Evolutionary conservation across 1,140 invertebrate species (phyloP), one percentile per base, ranked within the genome.

Genomic region (Cataglyphis hispanica): DNA sequence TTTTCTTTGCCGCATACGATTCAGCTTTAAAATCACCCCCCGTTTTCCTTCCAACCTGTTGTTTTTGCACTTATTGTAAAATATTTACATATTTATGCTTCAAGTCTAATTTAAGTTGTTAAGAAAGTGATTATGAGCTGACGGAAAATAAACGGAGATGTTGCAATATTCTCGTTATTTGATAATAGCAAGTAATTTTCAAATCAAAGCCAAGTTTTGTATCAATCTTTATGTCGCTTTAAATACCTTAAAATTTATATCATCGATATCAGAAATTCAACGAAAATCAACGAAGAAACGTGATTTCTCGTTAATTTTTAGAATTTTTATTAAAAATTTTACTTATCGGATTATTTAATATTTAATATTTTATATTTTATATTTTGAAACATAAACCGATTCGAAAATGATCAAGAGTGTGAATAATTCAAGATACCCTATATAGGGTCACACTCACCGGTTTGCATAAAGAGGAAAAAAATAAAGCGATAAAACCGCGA

Each of bases 81-180:
- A 10, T 43, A 25, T 16, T 50, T 7, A n/a, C 22, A 34, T 31
- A 56, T 27, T 40, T 22, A 58, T 40, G n/a, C 61, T 50, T 50
- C 4, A 10, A 69, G 25, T 80, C 67, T 69, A 50, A 58, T 58
- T 81, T 27, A 50, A 58, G 6, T 56, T 34, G n/a, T 67, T 67
- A 22, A 37, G n/a, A 43, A 31, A 46, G 19, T 46, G 43, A 81
- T 81, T 31, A 69, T 2, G 25, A 58, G 11, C 7, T 5, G 1
- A 67, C 13, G 11, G 27, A 34, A 53, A 70, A 53, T 8, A 25
- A 37, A 69, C n/a, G n/a, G 25, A 69, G 7, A 37, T n/a, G 13
- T 70, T 40, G 11, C 25, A 11, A 19, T 56, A 40, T 19, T 8
- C 34, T 53, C n/a, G 1, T 46, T 34, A 53, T 22, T 56, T 7